Evolutionary conservation across 2,797 vertebrate genomes (phyloP), one percentile per base, ranked within the genome.

Genomic region (Myripristis murdjan): DNA sequence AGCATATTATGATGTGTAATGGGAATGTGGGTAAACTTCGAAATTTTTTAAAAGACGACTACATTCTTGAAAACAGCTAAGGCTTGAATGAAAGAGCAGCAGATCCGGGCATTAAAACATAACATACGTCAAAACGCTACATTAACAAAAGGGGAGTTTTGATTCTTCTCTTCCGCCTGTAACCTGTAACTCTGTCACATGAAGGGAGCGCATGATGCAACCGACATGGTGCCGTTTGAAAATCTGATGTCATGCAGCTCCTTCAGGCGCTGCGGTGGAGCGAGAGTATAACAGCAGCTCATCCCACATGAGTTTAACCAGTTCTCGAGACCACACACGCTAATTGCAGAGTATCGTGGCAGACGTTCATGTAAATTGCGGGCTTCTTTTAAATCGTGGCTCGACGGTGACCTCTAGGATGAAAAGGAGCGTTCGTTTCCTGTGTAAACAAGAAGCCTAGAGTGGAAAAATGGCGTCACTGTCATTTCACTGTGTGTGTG

Each of bases 241-340:
- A 73, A 78, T 64, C 67, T 87, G 86, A 90, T 87, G 83, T 90
- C 84, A 92, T 82, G 65, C 78, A 57, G 62, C 65, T 70, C 18
- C 1, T 73, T 54, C 3, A 68, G 63, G 70, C 79, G 51, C 78
- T 54, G 70, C 44, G 67, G 81, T 54, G 35, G 71, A 46, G 73
- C 57, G 69, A 31, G 63, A 63, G 44, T 74, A 82, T 79, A 77
- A 62, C 83, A 46, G 75, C 63, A 70, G 76, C 76, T 82, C 85
- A 55, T 83, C 83, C 75, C 73, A 75, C 85, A 68, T 7, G 35
- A 77, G 63, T 61, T 73, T 55, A 68, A 70, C 69, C 80, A 1
- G 79, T 85, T 61, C 66, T 75, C 53, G 75, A 85, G 88, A 83
- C 87, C 90, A 89, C 91, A 86, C 89, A 66, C 53, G 44, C 14